These are phyloP conservation scores for Syngnathus rostellatus DNA, from an alignment of 2,797 vertebrate genomes.

Conservation along the genomic window DNA sequence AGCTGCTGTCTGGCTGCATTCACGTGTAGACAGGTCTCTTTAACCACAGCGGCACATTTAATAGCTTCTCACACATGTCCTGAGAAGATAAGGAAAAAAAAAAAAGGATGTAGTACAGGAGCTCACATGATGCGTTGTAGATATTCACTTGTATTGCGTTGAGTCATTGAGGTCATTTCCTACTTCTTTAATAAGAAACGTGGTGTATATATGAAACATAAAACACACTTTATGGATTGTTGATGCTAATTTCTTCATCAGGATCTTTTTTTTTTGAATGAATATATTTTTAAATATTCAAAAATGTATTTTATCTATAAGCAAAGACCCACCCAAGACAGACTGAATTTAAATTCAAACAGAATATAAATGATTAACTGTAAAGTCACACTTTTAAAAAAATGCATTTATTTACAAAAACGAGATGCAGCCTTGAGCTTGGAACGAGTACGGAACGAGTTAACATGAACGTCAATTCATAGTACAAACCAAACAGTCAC, in stretches of 20 bases:
- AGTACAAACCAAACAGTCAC: background rate
- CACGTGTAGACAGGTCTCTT: constrained; percentile 28
- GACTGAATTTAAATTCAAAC: background rate
- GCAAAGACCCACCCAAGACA: no score
- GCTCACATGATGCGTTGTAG: constrained; percentile 37
- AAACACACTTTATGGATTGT: no score
- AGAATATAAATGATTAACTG: background rate
- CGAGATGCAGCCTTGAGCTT: background rate
- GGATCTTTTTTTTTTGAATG: no score
- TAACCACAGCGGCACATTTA: constrained; percentile 6
- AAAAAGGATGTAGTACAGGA: background rate
- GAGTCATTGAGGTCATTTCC: background rate
- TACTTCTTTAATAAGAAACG: background rate
- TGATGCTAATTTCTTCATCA: no score
- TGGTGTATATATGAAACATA: background rate
- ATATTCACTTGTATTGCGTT: background rate
- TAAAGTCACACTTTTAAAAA: background rate
- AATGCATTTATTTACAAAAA: background rate
- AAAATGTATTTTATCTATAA: no score
- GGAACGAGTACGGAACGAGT: background rate
- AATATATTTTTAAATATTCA: no score
- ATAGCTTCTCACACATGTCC: constrained; percentile 8
- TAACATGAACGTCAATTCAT: background rate
- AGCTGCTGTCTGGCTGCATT: constrained; percentile 21
- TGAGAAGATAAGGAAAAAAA: constrained; percentile 9